phyloP scores from a whole-genome alignment of 2,888 invertebrate genomes.

The Dione vanillae region DNA sequence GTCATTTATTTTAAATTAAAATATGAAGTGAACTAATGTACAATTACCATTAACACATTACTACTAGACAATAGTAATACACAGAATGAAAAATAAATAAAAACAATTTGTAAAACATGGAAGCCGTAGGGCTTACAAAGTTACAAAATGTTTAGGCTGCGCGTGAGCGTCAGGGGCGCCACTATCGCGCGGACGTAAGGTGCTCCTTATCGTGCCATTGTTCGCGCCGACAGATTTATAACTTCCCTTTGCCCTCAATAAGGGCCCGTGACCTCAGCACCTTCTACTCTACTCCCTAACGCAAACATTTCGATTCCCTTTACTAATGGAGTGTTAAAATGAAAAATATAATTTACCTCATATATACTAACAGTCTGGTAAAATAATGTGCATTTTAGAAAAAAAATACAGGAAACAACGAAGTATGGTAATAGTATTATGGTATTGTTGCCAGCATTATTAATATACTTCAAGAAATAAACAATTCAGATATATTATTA shows the following conservation, averaged over 20 bases:
- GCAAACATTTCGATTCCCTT: slow-evolving; percentile 47
- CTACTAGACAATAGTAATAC: neutral
- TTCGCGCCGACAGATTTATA: slow-evolving; percentile 83
- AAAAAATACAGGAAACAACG: too few species aligned
- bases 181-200: slow-evolving; percentile 71
- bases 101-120: neutral
- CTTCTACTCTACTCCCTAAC: slow-evolving; percentile 61
- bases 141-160: slow-evolving; percentile 33
- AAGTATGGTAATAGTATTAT: too few species aligned
- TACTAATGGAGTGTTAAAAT: neutral
- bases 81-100: neutral
- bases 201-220: slow-evolving; percentile 82
- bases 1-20: neutral
- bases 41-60: neutral
- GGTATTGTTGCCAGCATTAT: too few species aligned
- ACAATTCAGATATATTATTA: too few species aligned
- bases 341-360: neutral
- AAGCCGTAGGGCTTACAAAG: slow-evolving; percentile 14
- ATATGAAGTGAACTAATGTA: neutral
- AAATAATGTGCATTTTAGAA: too few species aligned
- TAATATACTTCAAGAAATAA: too few species aligned
- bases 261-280: slow-evolving; percentile 79
- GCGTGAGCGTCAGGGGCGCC: slow-evolving; percentile 45
- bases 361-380: neutral
- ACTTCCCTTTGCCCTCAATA: slow-evolving; percentile 84